Percentiles rank a stretch among this genome's conserved stretches.
Conservation (phyloP, 2,888 invertebrate genomes). For the Drosophila barbarae region DNA sequence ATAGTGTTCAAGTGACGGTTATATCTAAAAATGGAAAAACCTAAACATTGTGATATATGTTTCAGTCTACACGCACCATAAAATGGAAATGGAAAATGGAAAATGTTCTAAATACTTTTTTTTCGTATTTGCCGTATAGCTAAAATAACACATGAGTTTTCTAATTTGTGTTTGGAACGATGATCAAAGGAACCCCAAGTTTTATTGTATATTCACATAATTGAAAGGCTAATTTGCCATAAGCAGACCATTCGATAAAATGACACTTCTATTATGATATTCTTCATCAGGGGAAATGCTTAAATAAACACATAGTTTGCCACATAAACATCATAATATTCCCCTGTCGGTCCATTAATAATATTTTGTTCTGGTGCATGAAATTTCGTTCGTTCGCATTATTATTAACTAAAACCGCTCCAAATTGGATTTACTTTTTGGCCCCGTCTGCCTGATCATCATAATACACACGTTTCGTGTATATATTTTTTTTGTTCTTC, state of each 20-base stretch:
- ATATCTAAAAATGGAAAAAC: conserved; percentile 8
- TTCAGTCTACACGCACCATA: not conserved
- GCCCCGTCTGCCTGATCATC: conserved; percentile 12
- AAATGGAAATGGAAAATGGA: conserved; percentile 8
- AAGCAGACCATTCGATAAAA: conserved; percentile 22
- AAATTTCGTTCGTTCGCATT: conserved; percentile 16
- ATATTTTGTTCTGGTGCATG: conserved; percentile 25
- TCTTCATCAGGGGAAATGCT: conserved; percentile 1
- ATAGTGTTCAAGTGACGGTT: conserved; percentile 6
- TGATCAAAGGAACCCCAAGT: conserved; percentile 20
- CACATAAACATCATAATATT: conserved; percentile 14
- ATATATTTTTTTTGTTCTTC: conserved; percentile 23
- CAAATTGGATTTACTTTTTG: conserved; percentile 25
- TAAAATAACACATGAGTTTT: conserved; percentile 11
- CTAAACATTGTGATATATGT: not conserved
- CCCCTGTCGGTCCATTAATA: conserved; percentile 29
- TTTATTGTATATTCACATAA: conserved; percentile 22
- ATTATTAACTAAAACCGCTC: conserved; percentile 16
- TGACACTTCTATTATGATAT: conserved; percentile 13
- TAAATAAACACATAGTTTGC: conserved; percentile 8
- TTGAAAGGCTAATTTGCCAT: conserved; percentile 24
- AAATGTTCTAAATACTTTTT: conserved; percentile 6
- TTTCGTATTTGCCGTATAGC: not conserved
- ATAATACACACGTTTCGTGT: conserved; percentile 10
- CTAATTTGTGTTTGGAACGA: conserved; percentile 11